Conservation (phyloP, 1,140 invertebrate genomes). For the Hetaerina americana region DNA sequence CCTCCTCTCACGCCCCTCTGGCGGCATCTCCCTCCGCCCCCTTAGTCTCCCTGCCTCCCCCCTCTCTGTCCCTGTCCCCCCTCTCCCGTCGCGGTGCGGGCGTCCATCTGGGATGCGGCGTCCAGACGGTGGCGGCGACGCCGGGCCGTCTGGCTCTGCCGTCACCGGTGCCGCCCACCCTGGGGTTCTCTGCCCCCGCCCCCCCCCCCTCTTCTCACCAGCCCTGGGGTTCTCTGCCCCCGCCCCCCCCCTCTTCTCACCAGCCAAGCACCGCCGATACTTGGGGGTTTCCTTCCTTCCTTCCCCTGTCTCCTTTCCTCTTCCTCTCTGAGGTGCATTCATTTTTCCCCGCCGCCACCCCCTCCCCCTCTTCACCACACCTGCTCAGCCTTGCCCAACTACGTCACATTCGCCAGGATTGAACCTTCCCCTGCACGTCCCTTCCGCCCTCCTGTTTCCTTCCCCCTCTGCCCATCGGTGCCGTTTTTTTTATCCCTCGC, state of each 20-base stretch:
- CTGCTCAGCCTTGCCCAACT: no score
- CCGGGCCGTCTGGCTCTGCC: not conserved
- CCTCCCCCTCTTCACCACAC: not conserved
- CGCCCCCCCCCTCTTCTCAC: not conserved
- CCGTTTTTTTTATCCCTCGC: no score
- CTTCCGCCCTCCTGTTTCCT: no score
- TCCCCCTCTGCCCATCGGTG: no score
- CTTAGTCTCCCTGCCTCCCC: not conserved
- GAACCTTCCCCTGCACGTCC: no score
- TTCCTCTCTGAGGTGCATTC: not conserved
- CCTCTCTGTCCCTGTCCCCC: not conserved
- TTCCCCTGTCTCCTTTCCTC: not conserved
- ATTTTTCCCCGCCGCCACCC: not conserved
- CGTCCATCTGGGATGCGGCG: not conserved
- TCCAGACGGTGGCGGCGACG: not conserved
- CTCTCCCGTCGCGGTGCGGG: not conserved
- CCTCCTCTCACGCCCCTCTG: no score
- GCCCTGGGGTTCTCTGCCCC: not conserved
- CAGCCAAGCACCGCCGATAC: not conserved
- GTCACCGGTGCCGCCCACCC: no score
- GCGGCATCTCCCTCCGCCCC: not conserved
- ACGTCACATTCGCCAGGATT: no score
- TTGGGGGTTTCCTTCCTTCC: not conserved
- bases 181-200: not conserved
- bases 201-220: not conserved